These are phyloP conservation scores for Melanostigma gelatinosum DNA, from an alignment of 2,113 vertebrate species.

Conservation along the genomic window DNA sequence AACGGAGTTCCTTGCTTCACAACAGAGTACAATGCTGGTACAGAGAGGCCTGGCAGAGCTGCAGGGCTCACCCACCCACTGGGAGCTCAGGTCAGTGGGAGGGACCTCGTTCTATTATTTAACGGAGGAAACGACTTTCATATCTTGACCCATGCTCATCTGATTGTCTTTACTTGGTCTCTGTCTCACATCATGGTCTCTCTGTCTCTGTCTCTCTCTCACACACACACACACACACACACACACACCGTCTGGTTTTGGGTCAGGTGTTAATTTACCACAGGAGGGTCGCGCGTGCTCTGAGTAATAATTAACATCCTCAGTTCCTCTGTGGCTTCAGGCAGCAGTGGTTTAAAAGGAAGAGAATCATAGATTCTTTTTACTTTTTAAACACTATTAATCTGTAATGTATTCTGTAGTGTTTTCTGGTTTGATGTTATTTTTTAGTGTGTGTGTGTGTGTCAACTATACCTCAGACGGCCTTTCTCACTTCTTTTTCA, in stretches of 20 bases:
- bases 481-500: neutral
- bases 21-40: constrained; percentile 26
- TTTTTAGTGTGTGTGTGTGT: neutral
- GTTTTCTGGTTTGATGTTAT: neutral
- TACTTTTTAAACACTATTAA: neutral
- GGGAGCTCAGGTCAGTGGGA: constrained; percentile 17
- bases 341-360: neutral
- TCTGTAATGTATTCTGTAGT: neutral
- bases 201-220: constrained; percentile 15
- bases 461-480: neutral
- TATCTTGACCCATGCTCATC: constrained; percentile 12
- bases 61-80: neutral
- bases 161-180: constrained; percentile 13
- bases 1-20: constrained; percentile 55
- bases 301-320: constrained; percentile 45
- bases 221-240: no score
- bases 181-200: constrained; percentile 17
- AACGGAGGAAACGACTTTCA: constrained; percentile 35
- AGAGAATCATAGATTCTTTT: neutral
- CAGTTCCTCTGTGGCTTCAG: constrained; percentile 2
- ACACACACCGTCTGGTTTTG: neutral
- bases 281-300: constrained; percentile 23
- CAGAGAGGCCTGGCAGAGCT: constrained; percentile 21
- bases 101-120: constrained; percentile 1
- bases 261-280: constrained; percentile 38